Evolutionary conservation across 2,113 vertebrate species (phyloP).

Genomic region (Corythornis vintsioides): DNA sequence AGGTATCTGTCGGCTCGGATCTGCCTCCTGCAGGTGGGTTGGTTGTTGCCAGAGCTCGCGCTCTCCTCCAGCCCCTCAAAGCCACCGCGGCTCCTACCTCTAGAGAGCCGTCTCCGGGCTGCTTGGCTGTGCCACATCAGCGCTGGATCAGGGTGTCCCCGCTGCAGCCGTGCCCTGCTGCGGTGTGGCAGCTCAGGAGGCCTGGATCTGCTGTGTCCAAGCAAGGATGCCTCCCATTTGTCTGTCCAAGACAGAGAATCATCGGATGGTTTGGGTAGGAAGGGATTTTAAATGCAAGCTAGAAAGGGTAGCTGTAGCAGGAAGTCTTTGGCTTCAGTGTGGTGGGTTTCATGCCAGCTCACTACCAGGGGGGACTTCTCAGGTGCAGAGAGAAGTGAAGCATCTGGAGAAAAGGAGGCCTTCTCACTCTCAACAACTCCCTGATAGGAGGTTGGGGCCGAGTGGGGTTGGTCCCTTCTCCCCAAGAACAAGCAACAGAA

Average conservation of each 20-base stretch:
- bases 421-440: not conserved
- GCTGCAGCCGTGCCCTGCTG: fast-evolving
- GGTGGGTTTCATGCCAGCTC: not conserved
- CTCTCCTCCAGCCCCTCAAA: not conserved
- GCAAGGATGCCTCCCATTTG: not conserved
- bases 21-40: not conserved
- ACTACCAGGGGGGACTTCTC: not conserved
- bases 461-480: not conserved
- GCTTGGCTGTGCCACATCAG: fast-evolving
- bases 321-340: not conserved
- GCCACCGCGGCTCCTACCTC: fast-evolving
- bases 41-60: not conserved
- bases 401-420: not conserved
- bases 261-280: too few relatives aligned
- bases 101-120: fast-evolving
- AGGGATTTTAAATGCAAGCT: not conserved
- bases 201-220: too few relatives aligned
- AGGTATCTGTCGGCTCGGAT: not conserved
- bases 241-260: not conserved
- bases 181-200: not conserved
- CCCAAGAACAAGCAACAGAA: not conserved
- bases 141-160: fast-evolving
- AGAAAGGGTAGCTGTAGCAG: not conserved
- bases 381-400: not conserved
- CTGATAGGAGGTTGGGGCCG: not conserved